Base-by-base conservation (phyloP, 2,888 invertebrate species). In the Malacosoma neustria region DNA sequence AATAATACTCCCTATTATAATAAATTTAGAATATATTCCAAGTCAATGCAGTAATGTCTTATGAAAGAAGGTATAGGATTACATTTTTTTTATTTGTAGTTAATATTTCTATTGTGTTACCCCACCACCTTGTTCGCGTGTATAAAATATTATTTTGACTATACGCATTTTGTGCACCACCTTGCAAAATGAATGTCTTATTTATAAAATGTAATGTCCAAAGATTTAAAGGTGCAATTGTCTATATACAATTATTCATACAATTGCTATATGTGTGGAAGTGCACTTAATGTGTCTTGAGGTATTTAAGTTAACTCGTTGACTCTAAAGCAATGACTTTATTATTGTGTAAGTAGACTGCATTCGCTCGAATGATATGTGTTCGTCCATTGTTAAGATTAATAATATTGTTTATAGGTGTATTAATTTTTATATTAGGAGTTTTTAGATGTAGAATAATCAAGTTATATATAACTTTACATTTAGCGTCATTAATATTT, bases 341-440 rank as follows among this genome's bases (percentile, higher is more conserved):
- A 65, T 61, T 59, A 70, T 68, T 62, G 64, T 74, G 58, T 69
- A 61, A 64, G 72, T 81, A 82, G 82, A 85, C 85, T 84, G 82
- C 80, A 82, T 81, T 84, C 80, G 63, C 68, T 79, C 62, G 79
- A 84, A 81, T 81, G 79, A 75, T 69, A 75, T 79, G 80, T 85
- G 85, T 85, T 85, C 84, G 84, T 85, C 85, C 84, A 84, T 76
- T 79, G 62, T 68, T 67, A 71, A 75, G 67, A 68, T 60, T 66
- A 70, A 61, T 65, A 61, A 69, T 67, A 73, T 77, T 66, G 71
- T 75, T 72, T 76, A 71, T 75, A 75, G 66, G 54, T 63, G 57
- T 75, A 73, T 74, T 71, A 60, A 61, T 75, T 79, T 73, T 66
- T 73, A 63, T 72, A 64, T 54, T 76, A 72, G 69, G 50, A 55